A percentile compares a stretch with the other conserved stretches of the same genome.
Evolutionary conservation across 2,797 vertebrate species (phyloP).

Genomic region (Coendou prehensilis): DNA sequence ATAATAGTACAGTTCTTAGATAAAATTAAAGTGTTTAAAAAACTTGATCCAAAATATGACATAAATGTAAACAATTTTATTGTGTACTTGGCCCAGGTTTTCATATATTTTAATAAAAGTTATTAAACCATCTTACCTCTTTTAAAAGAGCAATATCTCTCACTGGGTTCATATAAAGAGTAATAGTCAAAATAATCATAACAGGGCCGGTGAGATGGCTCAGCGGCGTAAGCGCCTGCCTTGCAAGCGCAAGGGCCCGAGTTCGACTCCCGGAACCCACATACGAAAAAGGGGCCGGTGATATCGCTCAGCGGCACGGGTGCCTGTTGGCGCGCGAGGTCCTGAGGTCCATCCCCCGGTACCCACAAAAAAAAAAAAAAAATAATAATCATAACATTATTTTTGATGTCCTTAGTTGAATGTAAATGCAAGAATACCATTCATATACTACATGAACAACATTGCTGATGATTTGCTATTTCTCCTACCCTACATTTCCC

Average conservation of each 20-base stretch:
- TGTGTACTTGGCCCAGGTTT: not conserved
- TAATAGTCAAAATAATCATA: not conserved
- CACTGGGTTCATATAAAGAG: not conserved
- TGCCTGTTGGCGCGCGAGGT: no score
- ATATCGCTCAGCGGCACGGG: no score
- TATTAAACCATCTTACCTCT: not conserved
- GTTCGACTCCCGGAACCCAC: no score
- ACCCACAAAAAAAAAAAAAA: no score
- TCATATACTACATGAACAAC: not conserved
- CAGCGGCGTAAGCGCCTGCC: no score
- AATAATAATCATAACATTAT: not conserved
- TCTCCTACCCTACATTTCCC: not conserved
- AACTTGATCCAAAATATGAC: not conserved
- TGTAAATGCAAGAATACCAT: not conserved
- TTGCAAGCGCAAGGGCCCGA: no score
- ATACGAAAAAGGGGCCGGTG: no score
- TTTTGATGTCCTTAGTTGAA: not conserved
- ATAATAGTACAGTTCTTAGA: not conserved
- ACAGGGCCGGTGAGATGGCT: no score
- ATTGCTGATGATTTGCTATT: not conserved
- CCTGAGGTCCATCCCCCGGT: no score
- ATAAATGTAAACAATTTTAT: not conserved
- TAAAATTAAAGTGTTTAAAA: not conserved
- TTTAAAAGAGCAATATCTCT: not conserved
- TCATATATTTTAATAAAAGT: not conserved